Conservation (phyloP, 2,888 invertebrate species). For the Agrochola lychnidis region DNA sequence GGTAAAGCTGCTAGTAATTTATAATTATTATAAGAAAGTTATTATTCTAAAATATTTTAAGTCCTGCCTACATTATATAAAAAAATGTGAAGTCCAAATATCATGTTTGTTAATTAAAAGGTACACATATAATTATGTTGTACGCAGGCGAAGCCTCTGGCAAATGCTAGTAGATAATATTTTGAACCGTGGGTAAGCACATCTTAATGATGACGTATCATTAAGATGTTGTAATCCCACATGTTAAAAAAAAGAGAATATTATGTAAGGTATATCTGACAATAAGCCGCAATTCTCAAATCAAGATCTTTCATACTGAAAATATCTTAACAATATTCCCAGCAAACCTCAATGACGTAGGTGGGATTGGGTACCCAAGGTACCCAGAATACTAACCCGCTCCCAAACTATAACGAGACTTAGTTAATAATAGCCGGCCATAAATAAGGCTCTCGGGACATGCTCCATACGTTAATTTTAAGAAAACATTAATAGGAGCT, state of each 20-base stretch:
- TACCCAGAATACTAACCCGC: neutral
- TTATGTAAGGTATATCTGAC: neutral
- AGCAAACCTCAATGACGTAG: neutral
- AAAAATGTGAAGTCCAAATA: too few relatives aligned
- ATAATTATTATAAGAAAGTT: too few relatives aligned
- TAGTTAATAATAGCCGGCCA: conserved; percentile 41
- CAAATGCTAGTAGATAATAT: too few relatives aligned
- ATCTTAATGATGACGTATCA: too few relatives aligned
- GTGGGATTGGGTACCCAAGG: neutral
- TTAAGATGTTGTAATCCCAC: neutral
- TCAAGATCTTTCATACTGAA: neutral
- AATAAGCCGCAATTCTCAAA: neutral
- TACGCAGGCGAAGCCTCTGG: too few relatives aligned
- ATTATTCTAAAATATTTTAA: too few relatives aligned
- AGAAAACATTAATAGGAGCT: conserved; percentile 46
- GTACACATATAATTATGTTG: too few relatives aligned
- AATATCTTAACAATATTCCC: neutral
- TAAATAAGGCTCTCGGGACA: conserved; percentile 50
- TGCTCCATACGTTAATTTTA: conserved; percentile 46
- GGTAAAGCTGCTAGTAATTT: too few relatives aligned
- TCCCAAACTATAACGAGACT: conserved; percentile 31
- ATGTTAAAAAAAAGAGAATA: neutral
- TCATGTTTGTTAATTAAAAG: too few relatives aligned
- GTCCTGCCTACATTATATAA: too few relatives aligned
- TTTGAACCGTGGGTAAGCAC: neutral